phyloP scores from a whole-genome alignment of 2,797 vertebrate genomes.

The Thalassophryne amazonica region DNA sequence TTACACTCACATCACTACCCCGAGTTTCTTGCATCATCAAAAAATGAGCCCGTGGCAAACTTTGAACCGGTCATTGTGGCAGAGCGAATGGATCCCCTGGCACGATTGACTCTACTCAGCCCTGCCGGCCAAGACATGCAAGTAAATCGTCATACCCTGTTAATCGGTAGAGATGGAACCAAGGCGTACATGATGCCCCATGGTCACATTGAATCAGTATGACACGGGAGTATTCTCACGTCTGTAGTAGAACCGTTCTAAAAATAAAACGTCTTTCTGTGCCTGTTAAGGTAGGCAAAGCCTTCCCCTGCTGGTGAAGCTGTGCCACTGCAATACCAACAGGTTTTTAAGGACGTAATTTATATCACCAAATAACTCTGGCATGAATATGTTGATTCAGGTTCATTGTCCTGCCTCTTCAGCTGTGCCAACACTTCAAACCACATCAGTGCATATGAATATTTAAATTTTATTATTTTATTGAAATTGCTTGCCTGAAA shows the following conservation, averaged over 20 bases:
- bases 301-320: not conserved
- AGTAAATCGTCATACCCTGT: slow-evolving; percentile 34
- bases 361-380: too few relatives aligned
- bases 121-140: slow-evolving; percentile 24
- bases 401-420: too few relatives aligned
- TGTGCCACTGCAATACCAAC: too few relatives aligned
- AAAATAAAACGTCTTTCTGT: not conserved
- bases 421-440: too few relatives aligned
- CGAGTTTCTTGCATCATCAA: slow-evolving; percentile 38
- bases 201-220: slow-evolving; percentile 21
- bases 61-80: slow-evolving; percentile 25
- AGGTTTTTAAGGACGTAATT: not conserved
- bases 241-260: slow-evolving; percentile 1
- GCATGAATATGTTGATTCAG: too few relatives aligned
- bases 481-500: too few relatives aligned
- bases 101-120: slow-evolving; percentile 8
- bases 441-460: too few relatives aligned
- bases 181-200: slow-evolving; percentile 8
- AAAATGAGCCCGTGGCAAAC: slow-evolving; percentile 41
- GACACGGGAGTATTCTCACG: slow-evolving; percentile 1
- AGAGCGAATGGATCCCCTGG: slow-evolving; percentile 39
- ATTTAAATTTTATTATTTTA: too few relatives aligned
- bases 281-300: not conserved
- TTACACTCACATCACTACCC: slow-evolving; percentile 1
- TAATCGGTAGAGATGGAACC: slow-evolving; percentile 25